Evolutionary conservation across 1,140 invertebrate genomes (phyloP).

Genomic region (Dufourea novaeangliae): DNA sequence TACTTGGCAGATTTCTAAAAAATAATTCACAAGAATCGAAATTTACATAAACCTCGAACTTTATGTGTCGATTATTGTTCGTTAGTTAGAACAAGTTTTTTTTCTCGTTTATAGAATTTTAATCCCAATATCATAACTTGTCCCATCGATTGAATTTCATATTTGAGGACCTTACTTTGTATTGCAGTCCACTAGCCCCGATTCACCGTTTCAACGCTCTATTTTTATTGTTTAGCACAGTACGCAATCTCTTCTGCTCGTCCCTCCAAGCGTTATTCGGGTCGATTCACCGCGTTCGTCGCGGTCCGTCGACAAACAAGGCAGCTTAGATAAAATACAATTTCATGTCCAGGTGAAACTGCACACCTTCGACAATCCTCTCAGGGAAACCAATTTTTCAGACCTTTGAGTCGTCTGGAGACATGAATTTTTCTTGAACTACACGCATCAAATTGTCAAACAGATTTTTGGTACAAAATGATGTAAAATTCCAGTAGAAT

Average conservation of each 20-base stretch:
- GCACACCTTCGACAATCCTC: neutral
- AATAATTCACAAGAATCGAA: too few species aligned
- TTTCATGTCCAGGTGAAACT: slow-evolving; percentile 17
- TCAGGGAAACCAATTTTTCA: neutral
- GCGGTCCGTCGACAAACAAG: neutral
- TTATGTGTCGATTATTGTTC: too few species aligned
- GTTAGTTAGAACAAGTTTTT: neutral
- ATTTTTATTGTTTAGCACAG: slow-evolving; percentile 31
- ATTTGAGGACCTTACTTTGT: neutral
- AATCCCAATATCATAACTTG: neutral
- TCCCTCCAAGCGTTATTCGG: neutral
- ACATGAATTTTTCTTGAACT: too few species aligned
- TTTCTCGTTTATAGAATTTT: neutral
- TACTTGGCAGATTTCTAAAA: too few species aligned
- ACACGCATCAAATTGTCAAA: neutral
- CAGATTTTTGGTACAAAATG: neutral
- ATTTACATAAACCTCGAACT: too few species aligned
- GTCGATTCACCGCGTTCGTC: slow-evolving; percentile 15
- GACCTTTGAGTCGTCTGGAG: too few species aligned
- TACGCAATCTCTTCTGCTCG: slow-evolving; percentile 9
- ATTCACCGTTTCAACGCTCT: slow-evolving; percentile 12
- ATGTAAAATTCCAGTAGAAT: neutral
- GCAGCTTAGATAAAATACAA: slow-evolving; percentile 14
- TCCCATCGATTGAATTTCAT: slow-evolving; percentile 20
- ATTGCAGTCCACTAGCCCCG: slow-evolving; percentile 24